Evolutionary conservation across 2,797 vertebrate genomes (phyloP).

Genomic region (Eidolon dupreanum): DNA sequence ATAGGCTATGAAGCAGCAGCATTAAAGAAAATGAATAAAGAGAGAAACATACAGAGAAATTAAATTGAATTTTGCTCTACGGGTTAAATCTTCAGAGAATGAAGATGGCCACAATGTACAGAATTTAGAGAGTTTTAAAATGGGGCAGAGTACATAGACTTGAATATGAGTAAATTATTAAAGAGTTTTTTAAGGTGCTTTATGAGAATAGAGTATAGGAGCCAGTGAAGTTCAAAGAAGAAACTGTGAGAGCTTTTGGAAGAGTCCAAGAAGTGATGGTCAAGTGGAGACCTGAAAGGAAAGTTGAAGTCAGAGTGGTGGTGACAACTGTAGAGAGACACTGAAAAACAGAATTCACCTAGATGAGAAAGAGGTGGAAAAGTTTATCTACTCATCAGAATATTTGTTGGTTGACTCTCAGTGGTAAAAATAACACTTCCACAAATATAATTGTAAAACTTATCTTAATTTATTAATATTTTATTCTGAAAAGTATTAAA

Average conservation of each 20-base stretch:
- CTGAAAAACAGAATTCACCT: background rate
- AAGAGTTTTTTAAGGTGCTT: background rate
- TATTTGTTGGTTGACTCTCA: background rate
- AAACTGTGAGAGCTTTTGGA: background rate
- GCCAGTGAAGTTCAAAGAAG: background rate
- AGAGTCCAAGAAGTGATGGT: background rate
- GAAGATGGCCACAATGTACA: background rate
- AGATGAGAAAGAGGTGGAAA: background rate
- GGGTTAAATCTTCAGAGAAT: background rate
- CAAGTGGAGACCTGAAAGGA: background rate
- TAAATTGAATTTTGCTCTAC: background rate
- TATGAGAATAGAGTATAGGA: background rate
- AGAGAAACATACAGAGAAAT: background rate
- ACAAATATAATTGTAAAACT: background rate
- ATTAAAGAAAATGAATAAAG: background rate
- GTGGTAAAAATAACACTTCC: background rate
- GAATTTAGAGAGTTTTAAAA: background rate
- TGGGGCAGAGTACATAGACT: background rate
- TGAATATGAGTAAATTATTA: background rate
- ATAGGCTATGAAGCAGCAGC: background rate
- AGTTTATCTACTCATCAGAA: background rate
- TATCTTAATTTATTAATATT: background rate
- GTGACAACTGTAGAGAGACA: background rate
- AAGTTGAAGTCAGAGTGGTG: background rate
- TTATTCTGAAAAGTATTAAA: background rate